Conservation (phyloP, 2,797 vertebrate genomes). For the Pangasius macronema region DNA sequence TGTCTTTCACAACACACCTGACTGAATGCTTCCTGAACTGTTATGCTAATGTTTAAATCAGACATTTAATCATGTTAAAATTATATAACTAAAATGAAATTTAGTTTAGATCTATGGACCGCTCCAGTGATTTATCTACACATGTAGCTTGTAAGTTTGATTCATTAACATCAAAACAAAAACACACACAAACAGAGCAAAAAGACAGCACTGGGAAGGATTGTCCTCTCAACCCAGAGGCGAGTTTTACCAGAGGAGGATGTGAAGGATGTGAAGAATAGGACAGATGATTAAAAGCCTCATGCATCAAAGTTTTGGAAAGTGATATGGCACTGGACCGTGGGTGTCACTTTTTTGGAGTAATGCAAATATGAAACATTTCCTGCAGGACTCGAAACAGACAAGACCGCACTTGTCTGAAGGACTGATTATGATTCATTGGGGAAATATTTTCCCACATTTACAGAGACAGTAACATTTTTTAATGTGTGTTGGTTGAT, state of each 20-base stretch:
- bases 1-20: not conserved
- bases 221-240: not conserved
- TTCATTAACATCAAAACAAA: not conserved
- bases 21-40: not conserved
- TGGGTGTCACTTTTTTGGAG: conserved; percentile 43
- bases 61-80: not conserved
- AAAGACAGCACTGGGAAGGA: not conserved
- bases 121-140: not conserved
- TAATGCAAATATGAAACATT: conserved; percentile 18
- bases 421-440: conserved; percentile 53
- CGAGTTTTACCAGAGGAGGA: not conserved
- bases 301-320: conserved; percentile 63
- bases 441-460: conserved; percentile 54
- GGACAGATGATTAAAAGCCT: conserved; percentile 54
- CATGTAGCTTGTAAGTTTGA: not conserved
- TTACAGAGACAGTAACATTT: conserved; percentile 36
- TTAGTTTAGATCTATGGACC: not conserved
- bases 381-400: conserved; percentile 40
- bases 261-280: not conserved
- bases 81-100: no score
- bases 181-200: not conserved
- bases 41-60: not conserved
- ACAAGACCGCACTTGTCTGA: conserved; percentile 50
- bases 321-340: conserved; percentile 36
- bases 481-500: not conserved